Conservation (phyloP, 2,797 vertebrate species). For the Chaetodon trifasciatus region DNA sequence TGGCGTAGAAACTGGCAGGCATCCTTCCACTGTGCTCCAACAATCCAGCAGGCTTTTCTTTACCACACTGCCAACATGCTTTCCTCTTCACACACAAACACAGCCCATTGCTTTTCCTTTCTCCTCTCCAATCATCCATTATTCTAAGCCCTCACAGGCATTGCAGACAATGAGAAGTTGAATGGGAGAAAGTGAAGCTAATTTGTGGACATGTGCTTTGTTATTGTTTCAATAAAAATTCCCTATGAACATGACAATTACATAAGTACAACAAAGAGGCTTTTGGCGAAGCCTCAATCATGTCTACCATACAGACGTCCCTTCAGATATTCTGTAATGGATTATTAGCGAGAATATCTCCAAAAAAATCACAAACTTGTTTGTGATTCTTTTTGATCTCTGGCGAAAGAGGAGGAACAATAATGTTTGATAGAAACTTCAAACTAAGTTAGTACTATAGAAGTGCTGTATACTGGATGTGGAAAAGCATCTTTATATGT, state of each 20-base stretch:
- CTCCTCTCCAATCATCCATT: conserved; percentile 79
- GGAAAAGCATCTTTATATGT: conserved; percentile 1
- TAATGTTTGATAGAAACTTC: conserved; percentile 31
- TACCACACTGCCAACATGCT: conserved; percentile 80
- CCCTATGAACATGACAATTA: conserved; percentile 80
- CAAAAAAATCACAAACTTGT: conserved; percentile 59
- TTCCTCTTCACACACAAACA: conserved; percentile 53
- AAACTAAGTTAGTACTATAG: conserved; percentile 25
- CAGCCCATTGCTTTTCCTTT: conserved; percentile 67
- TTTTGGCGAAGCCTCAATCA: conserved; percentile 70
- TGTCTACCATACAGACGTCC: conserved; percentile 57
- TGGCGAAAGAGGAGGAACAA: conserved; percentile 29
- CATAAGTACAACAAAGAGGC: conserved; percentile 81
- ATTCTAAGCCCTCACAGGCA: conserved; percentile 80
- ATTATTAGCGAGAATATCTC: conserved; percentile 62
- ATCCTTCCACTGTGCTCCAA: conserved; percentile 77
- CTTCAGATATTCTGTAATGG: conserved; percentile 68
- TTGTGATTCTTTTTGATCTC: conserved; percentile 55
- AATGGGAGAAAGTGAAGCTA: conserved; percentile 79
- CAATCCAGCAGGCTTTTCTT: conserved; percentile 82
- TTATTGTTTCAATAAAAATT: conserved; percentile 83
- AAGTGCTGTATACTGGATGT: background rate
- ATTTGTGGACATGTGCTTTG: conserved; percentile 84
- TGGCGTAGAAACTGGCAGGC: conserved; percentile 81
- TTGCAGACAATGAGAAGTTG: conserved; percentile 79